These are phyloP conservation scores for Muscidifurax raptorellus DNA, from an alignment of 1,140 invertebrate genomes.

Conservation along the genomic window DNA sequence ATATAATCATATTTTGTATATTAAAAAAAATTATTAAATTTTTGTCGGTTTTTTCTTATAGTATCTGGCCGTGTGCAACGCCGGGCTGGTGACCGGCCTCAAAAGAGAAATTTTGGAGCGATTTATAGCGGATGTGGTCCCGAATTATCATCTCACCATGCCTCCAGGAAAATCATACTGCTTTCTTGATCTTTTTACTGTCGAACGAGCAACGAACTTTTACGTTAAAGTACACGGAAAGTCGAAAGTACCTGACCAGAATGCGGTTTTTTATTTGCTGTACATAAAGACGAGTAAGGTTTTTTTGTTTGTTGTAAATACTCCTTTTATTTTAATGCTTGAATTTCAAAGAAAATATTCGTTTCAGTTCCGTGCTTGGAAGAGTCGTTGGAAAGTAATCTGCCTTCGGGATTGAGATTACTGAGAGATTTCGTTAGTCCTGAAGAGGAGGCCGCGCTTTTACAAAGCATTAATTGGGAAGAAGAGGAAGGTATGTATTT, in stretches of 20 bases:
- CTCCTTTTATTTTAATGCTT: too few species aligned
- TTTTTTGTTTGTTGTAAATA: background rate
- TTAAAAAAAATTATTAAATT: conserved; percentile 10
- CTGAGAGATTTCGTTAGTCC: conserved; percentile 84
- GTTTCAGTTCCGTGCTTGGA: conserved; percentile 70
- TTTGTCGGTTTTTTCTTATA: conserved; percentile 63
- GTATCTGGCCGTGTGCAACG: conserved; percentile 83
- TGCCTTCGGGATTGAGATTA: conserved; percentile 85
- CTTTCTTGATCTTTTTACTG: conserved; percentile 79
- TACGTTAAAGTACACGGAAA: conserved; percentile 77
- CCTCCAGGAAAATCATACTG: conserved; percentile 84
- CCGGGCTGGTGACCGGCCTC: conserved; percentile 84
- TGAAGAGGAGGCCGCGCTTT: conserved; percentile 82
- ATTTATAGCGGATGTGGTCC: conserved; percentile 74
- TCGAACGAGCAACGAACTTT: conserved; percentile 74
- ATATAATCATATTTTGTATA: conserved; percentile 24
- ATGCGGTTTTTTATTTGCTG: conserved; percentile 80
- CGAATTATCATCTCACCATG: conserved; percentile 78
- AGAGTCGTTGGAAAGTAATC: conserved; percentile 57
- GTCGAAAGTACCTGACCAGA: conserved; percentile 74
- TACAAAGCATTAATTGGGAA: conserved; percentile 80
- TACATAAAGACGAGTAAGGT: conserved; percentile 77
- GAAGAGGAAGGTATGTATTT: conserved; percentile 58
- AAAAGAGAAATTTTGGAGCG: conserved; percentile 79
- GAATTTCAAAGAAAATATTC: background rate